Base-by-base conservation (phyloP, 1,140 invertebrate genomes). In the Aphis craccivora region DNA sequence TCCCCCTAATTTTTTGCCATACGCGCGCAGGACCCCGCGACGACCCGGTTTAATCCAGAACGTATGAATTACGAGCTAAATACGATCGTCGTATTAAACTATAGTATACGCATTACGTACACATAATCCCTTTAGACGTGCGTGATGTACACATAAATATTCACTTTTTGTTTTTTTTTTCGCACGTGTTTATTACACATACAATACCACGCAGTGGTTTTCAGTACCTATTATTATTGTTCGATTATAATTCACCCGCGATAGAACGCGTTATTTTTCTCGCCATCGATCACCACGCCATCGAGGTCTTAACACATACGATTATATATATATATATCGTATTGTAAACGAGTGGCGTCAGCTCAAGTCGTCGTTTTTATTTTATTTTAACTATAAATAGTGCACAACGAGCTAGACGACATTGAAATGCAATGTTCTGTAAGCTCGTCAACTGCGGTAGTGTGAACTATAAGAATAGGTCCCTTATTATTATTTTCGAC, bases 31-130 rank as follows among this genome's bases (percentile, higher is more conserved):
- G 35, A 86, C 37, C 40, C 11, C 25, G 84, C 43, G 22, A 20
- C 40, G 55, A 60, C 55, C 55, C 55, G 8, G 55, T 18, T 76
- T 86, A 86, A 86, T 86, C 84, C 84, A 1, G 43, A 25, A 23
- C 84, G 9, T 37, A 86, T 86, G 37, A 86, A 86, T 86, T 86
- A 86, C 84, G 40, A 86, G 84, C 40, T 86, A 45, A 86, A 86
- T 76, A n/a, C n/a, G 60, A 76, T 76, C 11, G 60, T n/a, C 60
- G 60, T 76, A 76, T n/a, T 76, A 76, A 18, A 76, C n/a, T 18
- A n/a, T 76, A 76, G 18, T 76, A n/a, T 6, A 76, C 84, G 83
- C 40, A 11, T 45, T 6, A 76, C 84, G 83, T 25, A 9, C 11
- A 45, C 45, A 8, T 45, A 45, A 45, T 45, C 45, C 45, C 45